Evolutionary conservation across 2,888 invertebrate genomes (phyloP).

Genomic region (Noctua janthe): DNA sequence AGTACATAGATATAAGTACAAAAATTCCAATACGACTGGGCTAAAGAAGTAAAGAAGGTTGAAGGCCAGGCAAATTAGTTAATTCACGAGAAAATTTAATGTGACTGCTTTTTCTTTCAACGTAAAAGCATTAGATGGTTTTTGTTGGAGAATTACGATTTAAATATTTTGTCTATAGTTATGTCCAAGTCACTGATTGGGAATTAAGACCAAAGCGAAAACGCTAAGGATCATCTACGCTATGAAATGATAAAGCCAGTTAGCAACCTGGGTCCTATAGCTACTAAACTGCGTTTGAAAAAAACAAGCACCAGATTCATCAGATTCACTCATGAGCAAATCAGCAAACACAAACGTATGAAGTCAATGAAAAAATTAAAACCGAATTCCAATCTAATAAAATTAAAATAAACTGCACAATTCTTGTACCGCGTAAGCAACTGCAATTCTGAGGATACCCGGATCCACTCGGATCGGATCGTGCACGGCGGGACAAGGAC

Average conservation of each 20-base stretch:
- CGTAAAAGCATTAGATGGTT: not conserved
- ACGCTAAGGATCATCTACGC: not conserved
- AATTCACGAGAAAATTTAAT: not conserved
- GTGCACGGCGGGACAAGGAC: constrained; percentile 81
- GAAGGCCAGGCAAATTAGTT: not conserved
- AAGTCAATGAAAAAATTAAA: not conserved
- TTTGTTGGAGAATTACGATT: not conserved
- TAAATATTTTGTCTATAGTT: no score
- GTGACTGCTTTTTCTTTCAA: not conserved
- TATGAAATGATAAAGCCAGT: not conserved
- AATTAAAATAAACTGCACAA: constrained; percentile 53
- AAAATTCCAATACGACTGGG: not conserved
- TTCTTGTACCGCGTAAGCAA: constrained; percentile 75
- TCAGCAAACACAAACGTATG: not conserved
- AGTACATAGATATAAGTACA: not conserved
- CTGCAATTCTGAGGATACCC: constrained; percentile 89
- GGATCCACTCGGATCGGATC: constrained; percentile 87
- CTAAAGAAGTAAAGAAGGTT: not conserved
- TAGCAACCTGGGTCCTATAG: not conserved
- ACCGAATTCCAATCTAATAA: not conserved
- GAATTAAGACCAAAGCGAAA: no score
- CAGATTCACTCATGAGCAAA: not conserved
- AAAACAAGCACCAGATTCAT: not conserved
- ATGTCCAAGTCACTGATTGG: not conserved
- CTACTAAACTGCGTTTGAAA: not conserved